Conservation (phyloP, 2,888 invertebrate species). For the Tetrapedia diversipes region DNA sequence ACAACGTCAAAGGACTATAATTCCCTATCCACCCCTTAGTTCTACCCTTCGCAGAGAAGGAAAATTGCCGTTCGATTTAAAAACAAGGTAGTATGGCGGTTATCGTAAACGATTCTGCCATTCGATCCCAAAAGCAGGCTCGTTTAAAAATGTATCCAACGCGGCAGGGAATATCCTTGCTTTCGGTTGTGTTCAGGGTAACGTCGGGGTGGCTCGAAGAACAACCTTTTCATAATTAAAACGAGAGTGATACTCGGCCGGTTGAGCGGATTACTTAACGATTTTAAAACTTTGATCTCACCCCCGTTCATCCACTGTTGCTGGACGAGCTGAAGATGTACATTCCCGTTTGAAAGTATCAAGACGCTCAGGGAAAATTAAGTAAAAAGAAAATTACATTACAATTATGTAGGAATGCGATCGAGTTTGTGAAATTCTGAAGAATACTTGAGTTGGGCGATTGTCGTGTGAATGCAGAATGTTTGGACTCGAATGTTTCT, state of each 20-base stretch:
- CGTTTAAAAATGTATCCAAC: background rate
- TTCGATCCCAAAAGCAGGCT: background rate
- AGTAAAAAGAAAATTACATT: no score
- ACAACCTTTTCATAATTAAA: conserved; percentile 30
- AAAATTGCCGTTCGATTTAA: background rate
- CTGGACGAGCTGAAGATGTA: conserved; percentile 38
- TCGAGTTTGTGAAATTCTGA: no score
- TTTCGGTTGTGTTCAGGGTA: background rate
- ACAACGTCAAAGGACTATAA: background rate
- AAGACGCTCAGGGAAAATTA: no score
- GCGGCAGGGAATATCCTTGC: background rate
- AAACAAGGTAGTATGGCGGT: background rate
- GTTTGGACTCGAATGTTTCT: no score
- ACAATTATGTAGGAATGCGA: no score
- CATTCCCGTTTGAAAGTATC: no score
- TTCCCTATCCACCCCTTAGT: background rate
- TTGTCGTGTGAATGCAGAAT: no score
- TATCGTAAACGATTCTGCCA: background rate
- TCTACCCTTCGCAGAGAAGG: background rate
- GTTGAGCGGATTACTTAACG: conserved; percentile 29
- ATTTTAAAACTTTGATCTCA: conserved; percentile 49
- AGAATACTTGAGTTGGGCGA: no score
- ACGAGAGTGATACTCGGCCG: conserved; percentile 17
- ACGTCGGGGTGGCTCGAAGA: background rate
- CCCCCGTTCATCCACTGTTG: background rate